Percentiles rank a stretch among this genome's conserved stretches.
Conservation (phyloP, 2,113 vertebrate species). For the Ictalurus furcatus region DNA sequence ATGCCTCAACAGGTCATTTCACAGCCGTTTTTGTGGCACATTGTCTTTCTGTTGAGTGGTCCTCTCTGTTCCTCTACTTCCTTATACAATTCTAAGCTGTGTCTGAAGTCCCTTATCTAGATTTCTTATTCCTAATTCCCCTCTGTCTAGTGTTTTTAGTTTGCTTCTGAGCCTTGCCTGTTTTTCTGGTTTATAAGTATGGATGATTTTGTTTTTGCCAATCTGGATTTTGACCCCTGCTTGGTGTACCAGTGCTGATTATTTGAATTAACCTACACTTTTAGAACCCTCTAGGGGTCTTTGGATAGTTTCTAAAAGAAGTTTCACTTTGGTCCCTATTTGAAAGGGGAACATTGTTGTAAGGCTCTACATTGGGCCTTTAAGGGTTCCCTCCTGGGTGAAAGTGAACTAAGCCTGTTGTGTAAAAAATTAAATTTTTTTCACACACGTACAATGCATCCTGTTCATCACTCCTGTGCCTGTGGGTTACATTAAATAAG, state of each 20-base stretch:
- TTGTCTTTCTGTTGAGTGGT: no score
- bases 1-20: no score
- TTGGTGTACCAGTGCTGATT: no score
- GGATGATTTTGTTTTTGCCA: background rate
- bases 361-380: no score
- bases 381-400: background rate
- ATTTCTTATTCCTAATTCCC: background rate
- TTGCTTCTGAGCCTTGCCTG: background rate
- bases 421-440: background rate
- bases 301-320: no score
- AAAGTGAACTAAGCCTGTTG: background rate
- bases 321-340: no score
- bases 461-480: background rate
- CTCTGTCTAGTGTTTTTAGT: background rate
- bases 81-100: background rate
- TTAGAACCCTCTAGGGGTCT: no score
- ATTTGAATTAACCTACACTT: no score
- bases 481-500: background rate
- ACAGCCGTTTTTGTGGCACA: no score
- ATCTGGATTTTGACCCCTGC: no score
- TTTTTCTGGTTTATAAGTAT: background rate
- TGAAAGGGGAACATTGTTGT: no score
- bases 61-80: background rate
- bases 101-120: background rate
- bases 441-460: background rate